Evolutionary conservation across 2,888 invertebrate species (phyloP), one percentile per base, ranked within the genome.

Genomic region (Trissonchulus latispiculum): DNA sequence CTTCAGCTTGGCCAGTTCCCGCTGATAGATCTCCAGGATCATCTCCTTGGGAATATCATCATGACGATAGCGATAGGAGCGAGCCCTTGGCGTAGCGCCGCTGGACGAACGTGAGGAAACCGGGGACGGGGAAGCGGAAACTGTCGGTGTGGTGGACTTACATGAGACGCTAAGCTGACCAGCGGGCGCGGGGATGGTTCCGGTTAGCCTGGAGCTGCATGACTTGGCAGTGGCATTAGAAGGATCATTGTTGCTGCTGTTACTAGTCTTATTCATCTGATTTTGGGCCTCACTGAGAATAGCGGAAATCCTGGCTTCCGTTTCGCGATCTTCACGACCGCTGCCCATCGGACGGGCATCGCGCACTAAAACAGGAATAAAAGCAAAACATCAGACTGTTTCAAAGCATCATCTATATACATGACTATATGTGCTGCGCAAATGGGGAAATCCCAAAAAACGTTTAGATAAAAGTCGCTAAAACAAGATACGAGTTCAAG

Each of bases 31-130:
- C 81, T 93, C 88, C 62, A 91, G 90, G 80, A 95, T 93, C 85
- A 95, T 94, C 83, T 97, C 96, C 83, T 95, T 95, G 61, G 95
- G 91, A 85, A 95, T 91, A 86, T 95, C 95, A 84, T 91, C 93
- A 85, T 92, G 92, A 84, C 92, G 91, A 85, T 92, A 92, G 80
- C 92, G 78, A 66, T 79, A 80, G 36, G 76, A 91, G 2, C 15
- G 35, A 68, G 18, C 35, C 15, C 35, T 29, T 2, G 31, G 8
- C 31, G 68, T 8, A 28, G n/a, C 64, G n/a, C 31, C 31, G 28
- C 15, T 28, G 3, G 68, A 3, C 31, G 68, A 3, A 15, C 33
- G 3, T 3, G 68, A 29, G 3, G 31, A 8, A 31, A 8, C 33
- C 35, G 3, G 18, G 31, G 35, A 3, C 31, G 35, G 31, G 33